Percentiles rank a stretch among this genome's conserved stretches.
phyloP scores from a whole-genome alignment of 2,113 vertebrate species.

The Leuciscus idus region DNA sequence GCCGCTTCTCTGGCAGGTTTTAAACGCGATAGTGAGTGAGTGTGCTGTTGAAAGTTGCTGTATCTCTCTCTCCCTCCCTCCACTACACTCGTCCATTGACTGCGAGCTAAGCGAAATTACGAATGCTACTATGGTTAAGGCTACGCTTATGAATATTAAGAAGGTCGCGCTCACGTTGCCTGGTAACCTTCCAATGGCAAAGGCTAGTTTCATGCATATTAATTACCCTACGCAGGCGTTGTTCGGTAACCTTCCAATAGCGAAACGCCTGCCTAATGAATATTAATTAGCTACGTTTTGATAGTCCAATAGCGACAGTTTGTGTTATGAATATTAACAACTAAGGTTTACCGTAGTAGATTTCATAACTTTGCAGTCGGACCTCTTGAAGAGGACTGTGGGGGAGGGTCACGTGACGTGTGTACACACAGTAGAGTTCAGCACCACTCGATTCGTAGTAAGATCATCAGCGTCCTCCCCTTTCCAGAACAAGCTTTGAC shows the following conservation, averaged over 20 bases:
- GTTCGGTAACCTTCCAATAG: neutral
- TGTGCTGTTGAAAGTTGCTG: constrained; percentile 42
- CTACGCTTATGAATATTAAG: neutral
- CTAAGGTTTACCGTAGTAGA: neutral
- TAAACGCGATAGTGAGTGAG: constrained; percentile 6
- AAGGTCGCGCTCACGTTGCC: neutral
- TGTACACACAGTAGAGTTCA: constrained; percentile 76
- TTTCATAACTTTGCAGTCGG: constrained; percentile 7
- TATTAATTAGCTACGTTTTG: neutral
- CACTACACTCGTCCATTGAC: constrained; percentile 64
- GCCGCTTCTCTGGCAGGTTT: constrained; percentile 23
- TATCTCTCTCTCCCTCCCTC: constrained; percentile 53
- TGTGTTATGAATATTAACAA: neutral
- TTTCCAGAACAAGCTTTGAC: constrained; percentile 66
- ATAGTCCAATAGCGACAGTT: neutral
- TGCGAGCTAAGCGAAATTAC: constrained; percentile 40
- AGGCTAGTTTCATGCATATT: neutral
- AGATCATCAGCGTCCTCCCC: constrained; percentile 67
- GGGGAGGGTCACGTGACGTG: constrained; percentile 83
- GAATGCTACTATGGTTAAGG: neutral
- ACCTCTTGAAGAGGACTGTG: constrained; percentile 60
- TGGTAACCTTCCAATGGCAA: neutral
- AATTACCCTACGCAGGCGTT: neutral
- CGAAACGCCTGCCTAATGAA: neutral
- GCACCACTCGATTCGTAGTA: constrained; percentile 72